Evolutionary conservation across 1,140 invertebrate genomes (phyloP), one percentile per base, ranked within the genome.

Genomic region (Neocloeon triangulifer): DNA sequence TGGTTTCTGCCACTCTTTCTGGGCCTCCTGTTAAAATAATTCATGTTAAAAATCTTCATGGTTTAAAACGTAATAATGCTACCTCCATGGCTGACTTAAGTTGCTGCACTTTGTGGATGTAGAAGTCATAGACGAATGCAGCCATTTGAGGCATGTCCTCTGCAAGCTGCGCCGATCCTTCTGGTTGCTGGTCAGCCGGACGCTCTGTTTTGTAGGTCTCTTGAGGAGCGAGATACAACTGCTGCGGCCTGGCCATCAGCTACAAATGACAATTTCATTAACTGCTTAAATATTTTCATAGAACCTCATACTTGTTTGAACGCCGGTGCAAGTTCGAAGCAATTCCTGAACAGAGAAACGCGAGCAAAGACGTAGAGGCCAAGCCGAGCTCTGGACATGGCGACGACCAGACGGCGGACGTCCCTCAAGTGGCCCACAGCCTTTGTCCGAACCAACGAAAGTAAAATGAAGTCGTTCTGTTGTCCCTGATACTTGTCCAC

Each of bases 401-500:
- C 94, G 7, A 99, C 95, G 22, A 98, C 77, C 16, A 99, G 62
- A 53, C 95, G 77, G 5, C 95, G 63, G 0, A 96, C 82, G 61
- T 99, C 95, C 26, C 94, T 56, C 34, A 98, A 59, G 59, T 99
- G 94, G 33, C 95, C 95, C 19, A 99, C 89, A 10, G 85, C 80
- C 49, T 78, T 76, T 0, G 95, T 98, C 37, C 89, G 66, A 12
- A 99, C 95, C 10, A 99, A 55, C 0, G 92, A 98, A 2, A 99
- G 58, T 4, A 99, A 58, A 32, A 99, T 92, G 45, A 89, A 95
- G 55, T 99, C 94, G 55, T 99, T 99, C 53, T 99, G 95, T 48
- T 98, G 94, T 36, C 95, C 95, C 51, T 99, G 95, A 51, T 94
- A 99, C 46, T 97, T 96, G 52, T 99, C 95, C 8, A 99, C 95